Conservation (phyloP, 2,113 vertebrate genomes). For the Cinclus mexicanus region DNA sequence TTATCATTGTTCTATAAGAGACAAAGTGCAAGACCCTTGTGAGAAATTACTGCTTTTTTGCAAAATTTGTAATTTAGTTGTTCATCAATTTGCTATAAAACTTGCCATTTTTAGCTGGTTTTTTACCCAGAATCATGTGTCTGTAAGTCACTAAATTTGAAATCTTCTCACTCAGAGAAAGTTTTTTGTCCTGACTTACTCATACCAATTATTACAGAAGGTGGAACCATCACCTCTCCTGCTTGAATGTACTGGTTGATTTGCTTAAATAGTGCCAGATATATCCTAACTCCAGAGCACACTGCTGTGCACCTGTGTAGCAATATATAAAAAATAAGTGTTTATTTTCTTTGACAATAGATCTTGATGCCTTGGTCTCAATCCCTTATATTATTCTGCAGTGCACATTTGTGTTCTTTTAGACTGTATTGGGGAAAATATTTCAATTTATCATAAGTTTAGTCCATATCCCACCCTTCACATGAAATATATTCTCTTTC, state of each 20-base stretch:
- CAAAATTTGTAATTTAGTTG: constrained; percentile 22
- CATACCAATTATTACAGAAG: constrained; percentile 7
- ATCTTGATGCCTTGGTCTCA: not conserved
- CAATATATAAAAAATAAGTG: not conserved
- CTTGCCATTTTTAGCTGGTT: not conserved
- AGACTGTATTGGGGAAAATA: not conserved
- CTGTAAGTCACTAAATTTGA: constrained; percentile 47
- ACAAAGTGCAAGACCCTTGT: not conserved
- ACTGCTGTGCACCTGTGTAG: not conserved
- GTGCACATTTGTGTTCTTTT: not conserved
- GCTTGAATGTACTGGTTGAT: not conserved
- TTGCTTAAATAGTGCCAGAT: not conserved
- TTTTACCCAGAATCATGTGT: constrained; percentile 13
- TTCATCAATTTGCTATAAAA: constrained; percentile 2
- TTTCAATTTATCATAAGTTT: not conserved
- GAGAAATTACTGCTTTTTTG: not conserved
- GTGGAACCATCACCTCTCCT: constrained; percentile 6
- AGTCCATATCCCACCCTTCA: not conserved
- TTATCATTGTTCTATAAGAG: not conserved
- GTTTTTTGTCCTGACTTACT: constrained; percentile 3
- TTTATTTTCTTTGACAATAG: not conserved
- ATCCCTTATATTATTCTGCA: not conserved
- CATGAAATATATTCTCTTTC: not conserved
- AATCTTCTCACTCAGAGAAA: not conserved
- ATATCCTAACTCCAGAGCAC: not conserved